Base-by-base conservation (phyloP, 2,113 vertebrate genomes). In the Lates calcarifer region DNA sequence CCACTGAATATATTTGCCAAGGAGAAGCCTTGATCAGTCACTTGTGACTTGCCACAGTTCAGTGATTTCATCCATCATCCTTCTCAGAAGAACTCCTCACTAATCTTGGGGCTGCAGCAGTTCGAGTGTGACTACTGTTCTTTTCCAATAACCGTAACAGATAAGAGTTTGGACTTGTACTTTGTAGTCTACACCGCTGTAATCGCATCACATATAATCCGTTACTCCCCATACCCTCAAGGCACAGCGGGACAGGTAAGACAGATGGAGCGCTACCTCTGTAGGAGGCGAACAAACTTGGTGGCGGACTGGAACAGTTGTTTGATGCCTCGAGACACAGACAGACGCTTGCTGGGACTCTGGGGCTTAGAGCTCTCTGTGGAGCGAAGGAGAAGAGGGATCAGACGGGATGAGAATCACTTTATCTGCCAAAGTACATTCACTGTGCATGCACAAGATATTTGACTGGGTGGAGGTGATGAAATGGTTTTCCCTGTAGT, bases 251-350 rank as follows among this genome's bases (percentile, higher is more conserved):
- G 41, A 77, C 72, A 75, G 74, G 82, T 66, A 26, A 68, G 69
- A 82, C 33, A 68, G 79, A 90, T 65, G 57, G 64, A 85, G 61
- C 1, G 1, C 43, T 92, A 96, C 95, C 95, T 95, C 89, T 96
- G 95, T 29, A 95, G 89, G 22, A 93, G 91, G 78, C 94, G 94
- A 79, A 95, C 94, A 90, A 95, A 95, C 91, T 95, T 95, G 79
- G 92, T 95, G 83, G 95, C 91, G 0, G 94, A 95, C 65, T 95
- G 94, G 91, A 96, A 96, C 76, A 96, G 92, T 68, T 95, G 94
- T 89, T 95, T 95, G 86, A 96, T 93, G 74, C 95, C 91, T 22
- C 94, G 94, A 71, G 95, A 94, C 88, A 95, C 83, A 45, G 90
- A 95, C 60, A 92, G 84, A 47, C 92, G 94, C 88, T 94, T 95